Percentiles rank a stretch among this genome's conserved stretches.
phyloP scores from a whole-genome alignment of 2,888 invertebrate genomes.

The Ophion costatus region DNA sequence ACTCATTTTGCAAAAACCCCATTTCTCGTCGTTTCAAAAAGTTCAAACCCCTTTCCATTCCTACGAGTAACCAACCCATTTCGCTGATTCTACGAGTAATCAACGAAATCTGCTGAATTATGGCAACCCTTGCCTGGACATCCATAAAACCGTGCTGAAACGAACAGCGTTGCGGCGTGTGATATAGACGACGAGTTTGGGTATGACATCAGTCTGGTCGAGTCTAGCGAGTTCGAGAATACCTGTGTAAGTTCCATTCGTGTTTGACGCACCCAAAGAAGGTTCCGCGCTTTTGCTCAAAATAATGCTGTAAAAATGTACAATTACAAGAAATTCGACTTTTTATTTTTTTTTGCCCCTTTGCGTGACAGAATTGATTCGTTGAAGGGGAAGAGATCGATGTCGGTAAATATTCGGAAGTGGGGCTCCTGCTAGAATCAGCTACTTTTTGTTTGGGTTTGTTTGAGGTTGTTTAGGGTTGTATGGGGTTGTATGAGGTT shows the following conservation, averaged over 20 bases:
- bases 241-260: conserved; percentile 57
- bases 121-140: conserved; percentile 49
- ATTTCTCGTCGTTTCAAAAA: no score
- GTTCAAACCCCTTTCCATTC: no score
- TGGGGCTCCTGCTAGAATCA: no score
- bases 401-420: no score
- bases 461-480: no score
- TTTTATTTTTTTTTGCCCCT: no score
- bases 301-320: conserved; percentile 34
- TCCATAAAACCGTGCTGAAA: conserved; percentile 66
- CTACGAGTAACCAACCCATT: background rate
- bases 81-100: background rate
- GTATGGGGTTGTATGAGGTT: no score
- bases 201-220: conserved; percentile 62
- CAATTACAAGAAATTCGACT: no score
- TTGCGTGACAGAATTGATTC: no score
- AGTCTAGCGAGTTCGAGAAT: conserved; percentile 57
- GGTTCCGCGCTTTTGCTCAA: background rate
- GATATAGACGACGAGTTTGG: conserved; percentile 43
- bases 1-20: no score
- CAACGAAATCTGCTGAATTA: background rate
- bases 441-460: no score
- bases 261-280: background rate
- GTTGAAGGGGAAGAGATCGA: no score
- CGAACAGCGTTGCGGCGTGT: conserved; percentile 25